Evolutionary conservation across 2,797 vertebrate species (phyloP).

Genomic region (Alfaro cultratus): DNA sequence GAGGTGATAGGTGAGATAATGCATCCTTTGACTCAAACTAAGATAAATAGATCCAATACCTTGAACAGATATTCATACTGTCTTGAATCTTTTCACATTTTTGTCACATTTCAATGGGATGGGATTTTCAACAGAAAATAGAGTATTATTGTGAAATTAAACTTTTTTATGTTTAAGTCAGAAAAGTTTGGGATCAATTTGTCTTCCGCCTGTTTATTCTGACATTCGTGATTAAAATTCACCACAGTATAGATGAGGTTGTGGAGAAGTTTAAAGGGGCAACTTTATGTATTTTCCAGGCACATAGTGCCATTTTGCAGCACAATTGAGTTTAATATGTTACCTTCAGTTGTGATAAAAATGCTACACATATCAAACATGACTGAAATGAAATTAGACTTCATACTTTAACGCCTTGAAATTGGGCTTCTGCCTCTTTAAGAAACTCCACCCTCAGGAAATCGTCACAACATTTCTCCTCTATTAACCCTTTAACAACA

Average conservation of each 20-base stretch:
- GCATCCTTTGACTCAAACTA: conserved; percentile 8
- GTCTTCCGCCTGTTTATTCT: not conserved
- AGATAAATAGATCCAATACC: not conserved
- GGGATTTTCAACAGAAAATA: not conserved
- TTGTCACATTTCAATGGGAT: not conserved
- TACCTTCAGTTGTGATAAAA: too few species aligned
- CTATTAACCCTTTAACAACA: too few species aligned
- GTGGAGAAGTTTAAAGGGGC: not conserved
- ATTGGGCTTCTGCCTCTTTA: too few species aligned
- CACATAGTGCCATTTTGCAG: too few species aligned
- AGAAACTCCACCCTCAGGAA: too few species aligned
- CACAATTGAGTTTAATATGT: too few species aligned
- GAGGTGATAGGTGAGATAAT: not conserved
- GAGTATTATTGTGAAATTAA: not conserved
- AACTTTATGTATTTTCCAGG: too few species aligned
- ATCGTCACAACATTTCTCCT: too few species aligned
- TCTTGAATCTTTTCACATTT: not conserved
- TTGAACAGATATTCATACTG: not conserved
- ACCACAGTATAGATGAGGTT: not conserved
- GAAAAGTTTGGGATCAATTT: not conserved
- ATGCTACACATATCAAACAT: too few species aligned
- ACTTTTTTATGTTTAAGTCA: not conserved
- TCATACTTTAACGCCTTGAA: too few species aligned
- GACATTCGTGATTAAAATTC: not conserved
- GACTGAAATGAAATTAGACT: too few species aligned